Evolutionary conservation across 2,797 vertebrate species (phyloP), one percentile per base, ranked within the genome.

Genomic region (Poecilia picta): DNA sequence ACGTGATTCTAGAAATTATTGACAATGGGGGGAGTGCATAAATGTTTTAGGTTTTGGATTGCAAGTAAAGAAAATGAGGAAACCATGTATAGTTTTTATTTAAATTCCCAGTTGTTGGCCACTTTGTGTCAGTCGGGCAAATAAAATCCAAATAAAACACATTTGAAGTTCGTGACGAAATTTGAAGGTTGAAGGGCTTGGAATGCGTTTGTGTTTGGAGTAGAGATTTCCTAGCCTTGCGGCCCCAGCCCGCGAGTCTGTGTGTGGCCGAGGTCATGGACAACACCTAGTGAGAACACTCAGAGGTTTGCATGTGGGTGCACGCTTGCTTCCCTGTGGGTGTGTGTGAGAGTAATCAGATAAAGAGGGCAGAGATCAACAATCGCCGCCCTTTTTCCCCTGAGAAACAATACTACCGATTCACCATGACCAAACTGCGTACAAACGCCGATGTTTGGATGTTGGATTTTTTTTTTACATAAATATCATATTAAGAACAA

Each of bases 331-430:
- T 47, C 13, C 85, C 55, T 45, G 36, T 81, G 73, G n/a, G 72
- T 87, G 79, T 75, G 82, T 86, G 83, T 86, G 83, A 78, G 81
- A 87, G 87, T 79, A 87, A 93, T 94, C 91, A 81, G 87, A 91
- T 94, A 93, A 90, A 83, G 79, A 84, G 74, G 33, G 47, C 13
- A 25, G 81, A 83, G 90, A 90, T 91, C 83, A 2, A 79, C 83
- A 91, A 89, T 89, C 85, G 41, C 55, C 73, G 68, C 68, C 71
- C 82, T 85, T 81, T 84, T 91, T 89, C 83, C 90, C 85, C 80
- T 81, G 84, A 83, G 83, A 87, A 91, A 93, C 91, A 93, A 91
- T 89, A 83, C 78, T 79, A 72, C 79, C 76, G 76, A 85, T 82
- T 82, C 3, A 62, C 84, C 81, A 82, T 89, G 89, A 90, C 83